Evolutionary conservation across 1,140 invertebrate species (phyloP), one percentile per base, ranked within the genome.

Genomic region (Atopsyche davidsoni): DNA sequence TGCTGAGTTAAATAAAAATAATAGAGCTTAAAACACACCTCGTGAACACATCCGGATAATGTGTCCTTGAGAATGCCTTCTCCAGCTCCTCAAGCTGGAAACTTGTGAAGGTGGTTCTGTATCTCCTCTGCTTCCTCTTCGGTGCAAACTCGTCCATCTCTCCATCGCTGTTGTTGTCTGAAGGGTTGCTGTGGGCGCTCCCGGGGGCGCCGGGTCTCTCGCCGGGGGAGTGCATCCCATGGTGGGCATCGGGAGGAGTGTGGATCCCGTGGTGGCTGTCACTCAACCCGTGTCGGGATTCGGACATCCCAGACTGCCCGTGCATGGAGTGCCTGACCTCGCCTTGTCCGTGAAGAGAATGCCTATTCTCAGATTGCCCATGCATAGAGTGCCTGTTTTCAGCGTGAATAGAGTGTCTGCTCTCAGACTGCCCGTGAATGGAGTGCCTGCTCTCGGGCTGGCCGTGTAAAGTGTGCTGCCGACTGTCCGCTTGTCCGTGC

Each of bases 11-110:
- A 68, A 58, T 60, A 63, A 43, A 61, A 62, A 62, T 58, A 67
- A 62, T 53, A 51, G 2, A 34, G 24, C 24, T 28, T 24, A 7
- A 3, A 46, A 65, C 76, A 73, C 77, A 96, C 87, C 94, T 87
- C 17, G 92, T 97, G 73, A 97, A 98, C 0, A 98, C 94, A 72
- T 98, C 95, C 14, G 95, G 95, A 72, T 97, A 98, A 72, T 98
- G 95, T 3, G 94, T 97, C 60, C 93, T 83, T 0, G 92, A 88
- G 70, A 98, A 98, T 0, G 93, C 93, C 68, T 96, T 97, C 68
- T 98, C 95, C 51, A 98, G 73, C 70, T 98, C 95, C 65, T 97
- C 94, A 44, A 98, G 73, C 69, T 97, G 93, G 65, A 91, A 94
- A 61, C 89, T 92, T 4, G 92, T 96, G 70, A 96, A 96, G 25